phyloP scores from a whole-genome alignment of 2,888 invertebrate genomes.

The Bedellia somnulentella region DNA sequence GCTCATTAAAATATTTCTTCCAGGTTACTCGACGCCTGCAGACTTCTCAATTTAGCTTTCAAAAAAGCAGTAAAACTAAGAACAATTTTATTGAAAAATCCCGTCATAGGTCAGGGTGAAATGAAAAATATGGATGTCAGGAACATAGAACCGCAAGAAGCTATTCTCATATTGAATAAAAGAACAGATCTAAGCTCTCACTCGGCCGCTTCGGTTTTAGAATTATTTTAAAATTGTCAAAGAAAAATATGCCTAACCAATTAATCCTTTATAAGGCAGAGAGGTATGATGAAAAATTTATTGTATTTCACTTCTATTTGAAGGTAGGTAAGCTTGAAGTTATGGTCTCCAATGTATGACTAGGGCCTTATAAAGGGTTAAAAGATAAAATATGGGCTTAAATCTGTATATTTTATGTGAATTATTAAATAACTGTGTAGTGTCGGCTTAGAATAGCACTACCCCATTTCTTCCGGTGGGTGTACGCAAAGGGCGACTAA shows the following conservation, averaged over 20 bases:
- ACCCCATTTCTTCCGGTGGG: too few relatives aligned
- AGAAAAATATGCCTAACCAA: not conserved
- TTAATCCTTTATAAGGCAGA: too few relatives aligned
- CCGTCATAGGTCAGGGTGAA: not conserved
- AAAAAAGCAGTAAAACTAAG: not conserved
- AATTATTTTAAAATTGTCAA: constrained; percentile 31
- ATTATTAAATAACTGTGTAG: too few relatives aligned
- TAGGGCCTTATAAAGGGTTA: too few relatives aligned
- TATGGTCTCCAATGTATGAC: too few relatives aligned
- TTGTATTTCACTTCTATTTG: too few relatives aligned
- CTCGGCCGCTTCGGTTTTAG: constrained; percentile 31
- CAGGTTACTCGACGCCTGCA: not conserved
- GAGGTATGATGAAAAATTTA: too few relatives aligned
- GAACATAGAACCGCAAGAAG: not conserved
- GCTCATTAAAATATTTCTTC: not conserved
- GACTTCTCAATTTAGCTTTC: not conserved
- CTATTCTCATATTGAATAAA: constrained; percentile 32
- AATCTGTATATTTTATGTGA: too few relatives aligned
- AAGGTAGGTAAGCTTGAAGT: too few relatives aligned
- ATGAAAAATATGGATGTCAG: not conserved
- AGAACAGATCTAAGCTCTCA: constrained; percentile 36
- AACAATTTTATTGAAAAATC: not conserved
- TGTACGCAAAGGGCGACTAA: too few relatives aligned
- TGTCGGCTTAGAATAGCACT: too few relatives aligned
- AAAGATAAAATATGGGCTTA: too few relatives aligned